Percentiles rank a stretch among this genome's conserved stretches.
Conservation (phyloP, 2,113 vertebrate species). For the Festucalex cinctus region DNA sequence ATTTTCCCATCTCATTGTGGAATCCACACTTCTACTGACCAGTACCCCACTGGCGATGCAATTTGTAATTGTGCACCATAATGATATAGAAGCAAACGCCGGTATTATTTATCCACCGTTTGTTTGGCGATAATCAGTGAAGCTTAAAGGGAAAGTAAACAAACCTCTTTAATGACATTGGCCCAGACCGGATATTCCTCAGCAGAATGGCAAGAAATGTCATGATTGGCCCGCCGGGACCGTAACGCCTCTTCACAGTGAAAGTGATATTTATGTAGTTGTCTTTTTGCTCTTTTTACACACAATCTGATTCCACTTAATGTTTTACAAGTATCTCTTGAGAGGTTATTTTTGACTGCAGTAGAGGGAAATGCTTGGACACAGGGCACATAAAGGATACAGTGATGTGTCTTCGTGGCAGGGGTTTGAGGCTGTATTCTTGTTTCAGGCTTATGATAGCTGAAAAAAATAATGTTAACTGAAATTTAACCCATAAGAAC, state of each 20-base stretch:
- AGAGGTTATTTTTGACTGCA: not conserved
- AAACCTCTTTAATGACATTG: slow-evolving; percentile 1
- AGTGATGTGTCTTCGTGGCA: not conserved
- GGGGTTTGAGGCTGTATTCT: too few species aligned
- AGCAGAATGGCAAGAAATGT: not conserved
- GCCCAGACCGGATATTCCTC: not conserved
- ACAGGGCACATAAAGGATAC: not conserved
- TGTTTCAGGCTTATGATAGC: too few species aligned
- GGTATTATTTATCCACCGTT: not conserved
- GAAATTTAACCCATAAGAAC: too few species aligned
- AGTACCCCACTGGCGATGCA: slow-evolving; percentile 9
- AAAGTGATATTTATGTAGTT: slow-evolving; percentile 3
- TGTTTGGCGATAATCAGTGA: slow-evolving; percentile 4
- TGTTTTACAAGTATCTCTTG: not conserved
- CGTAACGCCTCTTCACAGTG: not conserved
- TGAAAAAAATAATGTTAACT: too few species aligned
- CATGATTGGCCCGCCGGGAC: not conserved
- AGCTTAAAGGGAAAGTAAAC: not conserved
- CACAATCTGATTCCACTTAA: not conserved
- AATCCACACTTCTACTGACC: slow-evolving; percentile 19
- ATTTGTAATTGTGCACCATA: not conserved
- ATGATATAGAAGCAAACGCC: not conserved
- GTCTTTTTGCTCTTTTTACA: not conserved
- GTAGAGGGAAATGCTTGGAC: not conserved
- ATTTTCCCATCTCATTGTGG: not conserved